These are phyloP conservation scores for Xanthorhoe spadicearia DNA, from an alignment of 2,888 invertebrate species.

Conservation along the genomic window DNA sequence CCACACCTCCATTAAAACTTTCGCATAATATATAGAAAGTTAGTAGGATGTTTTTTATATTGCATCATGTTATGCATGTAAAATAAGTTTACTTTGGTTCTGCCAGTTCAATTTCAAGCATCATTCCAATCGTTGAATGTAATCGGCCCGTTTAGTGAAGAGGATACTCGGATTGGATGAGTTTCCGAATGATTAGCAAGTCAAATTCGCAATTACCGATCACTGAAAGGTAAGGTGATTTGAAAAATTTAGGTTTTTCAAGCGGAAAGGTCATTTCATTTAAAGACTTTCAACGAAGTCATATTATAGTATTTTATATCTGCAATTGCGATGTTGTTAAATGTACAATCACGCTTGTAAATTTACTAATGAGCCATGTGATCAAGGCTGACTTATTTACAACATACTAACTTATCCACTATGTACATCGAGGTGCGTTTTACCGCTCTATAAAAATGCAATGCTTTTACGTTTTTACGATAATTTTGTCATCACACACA, in stretches of 20 bases:
- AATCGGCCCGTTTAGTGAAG: neutral
- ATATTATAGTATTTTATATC: neutral
- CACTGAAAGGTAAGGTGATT: neutral
- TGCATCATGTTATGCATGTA: too few species aligned
- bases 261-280: neutral
- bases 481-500: too few species aligned
- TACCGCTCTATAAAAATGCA: too few species aligned
- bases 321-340: neutral
- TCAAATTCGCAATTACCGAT: neutral
- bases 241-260: neutral
- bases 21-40: too few species aligned
- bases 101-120: neutral
- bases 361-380: too few species aligned
- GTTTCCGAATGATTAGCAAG: constrained; percentile 1
- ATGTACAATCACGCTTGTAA: too few species aligned
- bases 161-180: neutral
- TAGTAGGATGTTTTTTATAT: too few species aligned
- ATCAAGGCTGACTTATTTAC: too few species aligned
- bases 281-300: neutral
- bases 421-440: too few species aligned
- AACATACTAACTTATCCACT: too few species aligned
- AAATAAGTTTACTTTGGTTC: neutral
- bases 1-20: too few species aligned
- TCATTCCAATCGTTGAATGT: neutral
- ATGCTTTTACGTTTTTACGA: too few species aligned